Conservation (phyloP, 2,888 invertebrate genomes). For the Microplitis deprimator region DNA sequence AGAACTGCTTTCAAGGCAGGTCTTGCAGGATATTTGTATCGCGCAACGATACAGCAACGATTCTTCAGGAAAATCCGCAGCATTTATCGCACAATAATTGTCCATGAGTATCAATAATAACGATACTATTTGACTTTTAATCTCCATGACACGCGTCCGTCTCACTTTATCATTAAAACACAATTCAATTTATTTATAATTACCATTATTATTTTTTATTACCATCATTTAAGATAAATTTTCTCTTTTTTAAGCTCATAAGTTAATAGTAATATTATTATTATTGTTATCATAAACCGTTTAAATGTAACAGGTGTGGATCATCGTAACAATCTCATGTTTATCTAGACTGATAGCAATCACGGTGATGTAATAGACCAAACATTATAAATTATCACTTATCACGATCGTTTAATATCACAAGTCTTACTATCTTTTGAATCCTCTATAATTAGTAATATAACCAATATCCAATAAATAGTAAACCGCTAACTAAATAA, state of each 20-base stretch:
- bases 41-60: constrained; percentile 49
- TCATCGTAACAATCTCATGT: constrained; percentile 6
- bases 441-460: not conserved
- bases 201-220: not conserved
- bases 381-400: not conserved
- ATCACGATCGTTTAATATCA: not conserved
- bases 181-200: constrained; percentile 9
- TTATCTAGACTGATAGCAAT: constrained; percentile 12
- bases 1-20: constrained; percentile 55
- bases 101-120: not conserved
- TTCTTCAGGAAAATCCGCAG: constrained; percentile 27
- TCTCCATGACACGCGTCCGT: constrained; percentile 11
- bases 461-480: not conserved
- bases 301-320: constrained; percentile 6
- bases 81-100: constrained; percentile 3
- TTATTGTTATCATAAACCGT: not conserved
- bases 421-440: no score
- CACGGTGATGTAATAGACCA: not conserved
- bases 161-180: constrained; percentile 14
- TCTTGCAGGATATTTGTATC: constrained; percentile 56
- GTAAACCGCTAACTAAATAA: not conserved
- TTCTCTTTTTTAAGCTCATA: not conserved
- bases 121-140: not conserved
- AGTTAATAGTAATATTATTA: not conserved
- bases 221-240: not conserved